Base-by-base conservation (phyloP, 1,140 invertebrate genomes). In the Bombus pascuorum region DNA sequence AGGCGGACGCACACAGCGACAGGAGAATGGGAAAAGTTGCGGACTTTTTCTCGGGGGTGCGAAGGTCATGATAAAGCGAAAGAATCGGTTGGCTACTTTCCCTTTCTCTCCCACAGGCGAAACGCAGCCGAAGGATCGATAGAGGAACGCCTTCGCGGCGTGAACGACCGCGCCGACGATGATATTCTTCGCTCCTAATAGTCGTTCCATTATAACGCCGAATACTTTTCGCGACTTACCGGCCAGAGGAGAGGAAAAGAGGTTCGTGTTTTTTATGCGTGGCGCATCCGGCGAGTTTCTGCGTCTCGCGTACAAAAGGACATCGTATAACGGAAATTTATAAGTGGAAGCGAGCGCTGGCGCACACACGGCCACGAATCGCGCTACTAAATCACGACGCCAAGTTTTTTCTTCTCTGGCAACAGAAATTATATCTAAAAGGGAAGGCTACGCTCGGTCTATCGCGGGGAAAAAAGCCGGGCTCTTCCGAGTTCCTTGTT, bases 51-150 rank as follows among this genome's bases (percentile, higher is more conserved):
- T 39, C 25, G 34, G 59, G 34, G 65, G n/a, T 57, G 32, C 76
- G 80, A 87, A 85, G 88, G 86, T 89, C 86, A 81, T 53, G 86
- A 72, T 70, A 73, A 78, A 32, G 68, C 83, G 71, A 87, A 90
- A 90, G 89, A 90, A 87, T 90, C 86, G 79, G 44, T 65, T 76
- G 88, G 88, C 83, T 90, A 93, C 93, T 94, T 94, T 94, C 91
- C 89, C 93, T 94, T 93, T 94, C 87, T 91, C 89, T 87, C 85
- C 87, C 90, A 90, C 87, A 89, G 89, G 89, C 90, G 83, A 86
- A 94, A 92, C 92, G 78, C 76, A 62, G 88, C 72, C 86, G 86
- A 89, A 89, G 87, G 93, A 94, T 94, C 93, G 93, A 94, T 94
- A 94, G 86, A 90, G 91, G 75, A 77, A 42, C 81, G 88, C 90